Evolutionary conservation across 2,797 vertebrate genomes (phyloP).

Genomic region (Alcedo atthis): DNA sequence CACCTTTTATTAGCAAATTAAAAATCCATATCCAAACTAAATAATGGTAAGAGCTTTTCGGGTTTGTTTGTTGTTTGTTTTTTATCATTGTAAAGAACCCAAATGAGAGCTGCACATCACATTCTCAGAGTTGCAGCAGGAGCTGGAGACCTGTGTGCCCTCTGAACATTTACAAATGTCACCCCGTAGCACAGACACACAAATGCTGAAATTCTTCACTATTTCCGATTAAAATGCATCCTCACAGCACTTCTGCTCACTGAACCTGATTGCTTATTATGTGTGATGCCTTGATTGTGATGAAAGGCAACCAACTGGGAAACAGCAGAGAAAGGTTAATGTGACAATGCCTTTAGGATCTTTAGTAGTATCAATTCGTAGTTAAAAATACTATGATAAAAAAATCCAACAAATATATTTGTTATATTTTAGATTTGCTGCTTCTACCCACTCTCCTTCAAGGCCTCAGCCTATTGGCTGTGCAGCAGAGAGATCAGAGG

Average conservation of each 20-base stretch:
- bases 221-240: slow-evolving; percentile 43
- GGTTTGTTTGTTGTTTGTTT: background rate
- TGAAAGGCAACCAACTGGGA: slow-evolving; percentile 31
- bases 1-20: background rate
- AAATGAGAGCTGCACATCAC: background rate
- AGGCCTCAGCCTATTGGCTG: background rate
- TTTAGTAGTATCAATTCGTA: background rate
- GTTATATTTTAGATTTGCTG: background rate
- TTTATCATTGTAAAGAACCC: background rate
- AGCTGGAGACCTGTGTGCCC: background rate
- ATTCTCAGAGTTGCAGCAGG: background rate
- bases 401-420: background rate
- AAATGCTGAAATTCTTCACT: slow-evolving; percentile 8
- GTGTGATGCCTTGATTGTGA: background rate
- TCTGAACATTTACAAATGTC: slow-evolving; percentile 60
- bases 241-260: slow-evolving; percentile 25
- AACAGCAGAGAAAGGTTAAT: slow-evolving; percentile 32
- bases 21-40: background rate
- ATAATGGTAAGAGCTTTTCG: background rate
- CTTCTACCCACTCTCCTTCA: background rate
- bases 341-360: background rate
- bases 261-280: slow-evolving; percentile 46
- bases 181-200: background rate
- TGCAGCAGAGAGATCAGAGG: background rate
- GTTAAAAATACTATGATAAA: background rate